Percentiles rank a stretch among this genome's conserved stretches.
Conservation (phyloP, 2,797 vertebrate genomes). For the Gastrophryne carolinensis region DNA sequence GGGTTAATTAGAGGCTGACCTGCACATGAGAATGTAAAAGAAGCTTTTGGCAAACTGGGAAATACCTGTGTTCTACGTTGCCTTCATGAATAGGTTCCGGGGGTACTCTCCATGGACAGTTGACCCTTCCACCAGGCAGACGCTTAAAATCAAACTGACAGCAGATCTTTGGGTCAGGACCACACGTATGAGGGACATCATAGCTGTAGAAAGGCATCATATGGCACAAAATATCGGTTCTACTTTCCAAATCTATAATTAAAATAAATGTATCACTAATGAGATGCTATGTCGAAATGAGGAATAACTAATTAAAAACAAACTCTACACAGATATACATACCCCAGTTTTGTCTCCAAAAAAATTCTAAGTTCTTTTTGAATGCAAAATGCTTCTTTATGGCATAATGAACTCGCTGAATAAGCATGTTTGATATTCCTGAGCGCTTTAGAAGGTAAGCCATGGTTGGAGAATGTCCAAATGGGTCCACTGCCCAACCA, state of each 20-base stretch:
- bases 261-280: background rate
- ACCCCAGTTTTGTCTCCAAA: conserved; percentile 95
- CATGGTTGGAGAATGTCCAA: conserved; percentile 90
- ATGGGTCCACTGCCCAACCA: conserved; percentile 88
- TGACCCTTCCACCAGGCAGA: conserved; percentile 81
- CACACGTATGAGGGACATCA: conserved; percentile 91
- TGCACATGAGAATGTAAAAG: too few relatives aligned
- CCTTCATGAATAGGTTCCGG: conserved; percentile 81
- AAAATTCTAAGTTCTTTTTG: conserved; percentile 83
- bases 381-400: conserved; percentile 85
- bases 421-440: conserved; percentile 83
- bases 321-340: conserved; percentile 46
- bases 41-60: background rate
- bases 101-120: conserved; percentile 85
- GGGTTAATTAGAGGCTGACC: too few relatives aligned
- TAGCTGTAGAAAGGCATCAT: conserved; percentile 99
- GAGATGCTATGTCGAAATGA: background rate
- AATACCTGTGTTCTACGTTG: conserved; percentile 82
- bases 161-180: conserved; percentile 89
- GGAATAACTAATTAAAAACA: background rate
- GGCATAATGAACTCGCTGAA: conserved; percentile 88
- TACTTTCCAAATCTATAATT: conserved; percentile 74
- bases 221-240: conserved; percentile 89
- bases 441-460: conserved; percentile 84
- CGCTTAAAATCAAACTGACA: conserved; percentile 95